phyloP scores from a whole-genome alignment of 2,797 vertebrate species.

The Sebastes steindachneri region DNA sequence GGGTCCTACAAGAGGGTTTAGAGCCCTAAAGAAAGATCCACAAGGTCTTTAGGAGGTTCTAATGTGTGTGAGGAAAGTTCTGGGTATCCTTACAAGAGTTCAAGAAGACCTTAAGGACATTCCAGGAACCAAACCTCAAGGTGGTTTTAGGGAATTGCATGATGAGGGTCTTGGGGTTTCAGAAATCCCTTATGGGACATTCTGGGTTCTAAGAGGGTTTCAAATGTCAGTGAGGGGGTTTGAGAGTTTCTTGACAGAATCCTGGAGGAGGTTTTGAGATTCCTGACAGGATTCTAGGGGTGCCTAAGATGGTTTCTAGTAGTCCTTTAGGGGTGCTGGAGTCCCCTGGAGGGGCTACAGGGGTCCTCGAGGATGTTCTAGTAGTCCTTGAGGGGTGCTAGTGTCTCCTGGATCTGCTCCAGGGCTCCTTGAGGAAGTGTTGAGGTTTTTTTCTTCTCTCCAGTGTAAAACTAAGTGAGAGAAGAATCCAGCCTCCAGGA shows the following conservation, averaged over 20 bases:
- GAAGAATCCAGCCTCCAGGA: conserved; percentile 9
- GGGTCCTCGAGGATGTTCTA: not conserved
- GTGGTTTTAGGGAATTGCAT: not conserved
- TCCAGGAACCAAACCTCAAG: not conserved
- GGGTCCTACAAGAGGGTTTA: not conserved
- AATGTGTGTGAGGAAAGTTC: not conserved
- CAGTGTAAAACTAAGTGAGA: conserved; percentile 39
- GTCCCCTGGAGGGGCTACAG: not conserved
- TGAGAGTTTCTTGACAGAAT: not conserved
- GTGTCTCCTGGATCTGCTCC: not conserved
- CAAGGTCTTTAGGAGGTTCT: not conserved
- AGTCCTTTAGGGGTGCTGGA: no score
- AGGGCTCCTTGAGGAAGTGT: not conserved
- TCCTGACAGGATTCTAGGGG: not conserved
- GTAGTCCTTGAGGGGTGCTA: not conserved
- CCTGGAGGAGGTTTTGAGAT: not conserved
- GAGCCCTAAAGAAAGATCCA: not conserved
- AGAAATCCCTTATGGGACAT: not conserved
- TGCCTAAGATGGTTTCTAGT: not conserved
- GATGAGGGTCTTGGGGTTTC: not conserved
- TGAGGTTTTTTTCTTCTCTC: not conserved
- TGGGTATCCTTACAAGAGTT: not conserved
- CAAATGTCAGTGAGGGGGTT: not conserved
- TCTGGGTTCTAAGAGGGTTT: not conserved
- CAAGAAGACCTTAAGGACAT: not conserved